Conservation (phyloP, 2,797 vertebrate genomes). For the Poecilia wingei region DNA sequence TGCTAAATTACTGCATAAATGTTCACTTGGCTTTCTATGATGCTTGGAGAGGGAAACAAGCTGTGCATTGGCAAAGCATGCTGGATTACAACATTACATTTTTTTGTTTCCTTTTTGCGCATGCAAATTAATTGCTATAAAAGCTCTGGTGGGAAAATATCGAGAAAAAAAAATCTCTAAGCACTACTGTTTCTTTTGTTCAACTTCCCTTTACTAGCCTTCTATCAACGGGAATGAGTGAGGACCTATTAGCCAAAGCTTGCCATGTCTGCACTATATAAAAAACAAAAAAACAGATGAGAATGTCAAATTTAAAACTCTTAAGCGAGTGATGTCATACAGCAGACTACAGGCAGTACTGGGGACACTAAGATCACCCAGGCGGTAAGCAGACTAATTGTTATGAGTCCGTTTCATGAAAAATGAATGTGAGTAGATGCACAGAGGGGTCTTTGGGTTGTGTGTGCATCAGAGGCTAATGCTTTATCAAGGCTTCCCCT, state of each 20-base stretch:
- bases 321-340: slow-evolving; percentile 83
- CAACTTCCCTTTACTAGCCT: slow-evolving; percentile 66
- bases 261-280: slow-evolving; percentile 77
- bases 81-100: slow-evolving; percentile 71
- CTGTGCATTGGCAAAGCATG: slow-evolving; percentile 55
- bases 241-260: slow-evolving; percentile 68
- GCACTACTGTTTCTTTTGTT: slow-evolving; percentile 42
- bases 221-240: slow-evolving; percentile 68
- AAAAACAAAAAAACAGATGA: slow-evolving; percentile 74
- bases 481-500: slow-evolving; percentile 81
- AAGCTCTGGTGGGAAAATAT: slow-evolving; percentile 69
- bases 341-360: slow-evolving; percentile 75
- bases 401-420: slow-evolving; percentile 86
- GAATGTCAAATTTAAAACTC: slow-evolving; percentile 80
- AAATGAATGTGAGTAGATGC: slow-evolving; percentile 86
- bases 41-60: slow-evolving; percentile 60
- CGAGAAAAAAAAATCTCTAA: slow-evolving; percentile 22
- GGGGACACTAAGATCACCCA: slow-evolving; percentile 79
- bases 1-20: slow-evolving; percentile 68
- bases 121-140: slow-evolving; percentile 78
- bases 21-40: slow-evolving; percentile 63
- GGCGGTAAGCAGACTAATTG: slow-evolving; percentile 85
- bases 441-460: slow-evolving; percentile 76
- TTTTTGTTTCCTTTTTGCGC: slow-evolving; percentile 52
- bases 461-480: slow-evolving; percentile 74